A percentile compares a stretch with the other conserved stretches of the same genome.
Evolutionary conservation across 2,797 vertebrate species (phyloP).

Genomic region (Smutsia temminckii): DNA sequence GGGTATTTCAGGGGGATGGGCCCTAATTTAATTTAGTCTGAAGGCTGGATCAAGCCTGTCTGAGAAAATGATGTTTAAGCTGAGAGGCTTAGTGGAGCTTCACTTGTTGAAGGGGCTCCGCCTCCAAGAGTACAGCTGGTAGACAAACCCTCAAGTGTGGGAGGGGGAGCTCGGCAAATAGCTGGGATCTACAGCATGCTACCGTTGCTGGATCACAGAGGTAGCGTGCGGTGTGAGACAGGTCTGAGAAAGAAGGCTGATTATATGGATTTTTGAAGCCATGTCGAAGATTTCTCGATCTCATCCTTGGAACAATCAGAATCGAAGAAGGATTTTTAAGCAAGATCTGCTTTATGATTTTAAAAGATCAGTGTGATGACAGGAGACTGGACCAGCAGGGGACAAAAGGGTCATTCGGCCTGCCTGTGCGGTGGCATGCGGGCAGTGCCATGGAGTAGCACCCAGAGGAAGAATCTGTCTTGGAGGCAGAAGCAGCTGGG

Average conservation of each 20-base stretch:
- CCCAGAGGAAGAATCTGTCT: background rate
- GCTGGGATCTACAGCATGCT: background rate
- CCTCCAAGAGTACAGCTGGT: background rate
- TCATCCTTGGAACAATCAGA: background rate
- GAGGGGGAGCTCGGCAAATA: background rate
- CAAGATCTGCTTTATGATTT: background rate
- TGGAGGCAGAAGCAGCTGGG: background rate
- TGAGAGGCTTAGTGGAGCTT: background rate
- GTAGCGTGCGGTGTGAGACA: background rate
- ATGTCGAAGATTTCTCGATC: background rate
- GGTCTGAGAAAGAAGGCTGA: background rate
- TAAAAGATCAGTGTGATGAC: background rate
- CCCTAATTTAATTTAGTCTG: background rate
- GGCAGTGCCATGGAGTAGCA: background rate
- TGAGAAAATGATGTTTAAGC: background rate
- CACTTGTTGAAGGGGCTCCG: background rate
- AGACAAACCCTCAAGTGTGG: background rate
- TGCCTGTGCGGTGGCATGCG: accelerated
- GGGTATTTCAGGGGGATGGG: accelerated
- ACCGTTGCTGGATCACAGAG: background rate
- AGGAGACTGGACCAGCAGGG: background rate
- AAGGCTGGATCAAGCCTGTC: background rate
- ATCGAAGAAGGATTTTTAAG: background rate
- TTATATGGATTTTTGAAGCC: background rate
- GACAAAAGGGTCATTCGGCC: too few relatives aligned